Conservation (phyloP, 2,113 vertebrate genomes). For the Thalassarche chlororhynchos region DNA sequence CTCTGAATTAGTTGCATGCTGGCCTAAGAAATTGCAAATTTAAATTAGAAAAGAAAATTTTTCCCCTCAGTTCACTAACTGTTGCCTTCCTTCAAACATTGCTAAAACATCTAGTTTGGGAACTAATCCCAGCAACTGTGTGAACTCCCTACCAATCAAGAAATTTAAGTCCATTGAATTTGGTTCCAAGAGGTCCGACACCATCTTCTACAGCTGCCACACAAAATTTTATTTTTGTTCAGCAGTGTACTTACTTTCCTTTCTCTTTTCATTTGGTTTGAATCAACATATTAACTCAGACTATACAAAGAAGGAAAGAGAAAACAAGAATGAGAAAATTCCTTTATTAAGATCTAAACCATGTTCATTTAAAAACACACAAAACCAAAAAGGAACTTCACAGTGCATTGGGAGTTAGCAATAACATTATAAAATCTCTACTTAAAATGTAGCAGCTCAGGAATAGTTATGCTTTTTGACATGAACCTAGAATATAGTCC, state of each 20-base stretch:
- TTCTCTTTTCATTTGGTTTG: not conserved
- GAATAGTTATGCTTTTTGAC: not conserved
- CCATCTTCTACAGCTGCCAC: not conserved
- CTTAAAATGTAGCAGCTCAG: not conserved
- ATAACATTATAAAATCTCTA: not conserved
- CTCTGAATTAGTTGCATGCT: not conserved
- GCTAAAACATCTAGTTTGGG: not conserved
- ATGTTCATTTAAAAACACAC: not conserved
- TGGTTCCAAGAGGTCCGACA: not conserved
- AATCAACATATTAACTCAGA: not conserved
- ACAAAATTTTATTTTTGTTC: not conserved
- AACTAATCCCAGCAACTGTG: not conserved
- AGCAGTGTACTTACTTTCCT: not conserved
- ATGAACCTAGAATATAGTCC: not conserved
- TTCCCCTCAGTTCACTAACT: not conserved
- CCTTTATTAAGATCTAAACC: not conserved
- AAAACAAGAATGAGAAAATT: not conserved
- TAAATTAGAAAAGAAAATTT: not conserved
- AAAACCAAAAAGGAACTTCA: not conserved
- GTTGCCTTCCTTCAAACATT: not conserved
- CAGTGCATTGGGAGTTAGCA: not conserved
- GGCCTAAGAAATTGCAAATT: not conserved
- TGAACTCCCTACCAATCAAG: not conserved
- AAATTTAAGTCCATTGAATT: not conserved
- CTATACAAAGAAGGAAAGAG: not conserved